A percentile compares a stretch with the other conserved stretches of the same genome.
phyloP scores from a whole-genome alignment of 2,797 vertebrate species.

The Notoglanidium macrostoma region DNA sequence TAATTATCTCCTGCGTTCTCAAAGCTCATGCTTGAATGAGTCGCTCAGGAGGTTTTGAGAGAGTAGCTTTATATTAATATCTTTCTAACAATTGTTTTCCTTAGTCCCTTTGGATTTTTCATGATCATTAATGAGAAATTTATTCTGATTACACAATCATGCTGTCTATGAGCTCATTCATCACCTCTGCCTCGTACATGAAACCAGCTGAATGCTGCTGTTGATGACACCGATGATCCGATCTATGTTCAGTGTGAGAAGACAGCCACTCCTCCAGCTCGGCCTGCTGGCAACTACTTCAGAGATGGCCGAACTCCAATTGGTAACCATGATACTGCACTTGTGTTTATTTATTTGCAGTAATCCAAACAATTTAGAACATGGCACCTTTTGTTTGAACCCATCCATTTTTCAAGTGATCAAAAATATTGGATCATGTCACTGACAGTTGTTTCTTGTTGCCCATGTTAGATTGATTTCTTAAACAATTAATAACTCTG shows the following conservation, averaged over 20 bases:
- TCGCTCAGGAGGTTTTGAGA: not conserved
- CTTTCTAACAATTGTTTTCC: not conserved
- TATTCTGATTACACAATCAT: conserved; percentile 12
- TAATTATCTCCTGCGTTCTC: not conserved
- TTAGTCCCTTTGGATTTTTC: not conserved
- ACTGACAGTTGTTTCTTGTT: not conserved
- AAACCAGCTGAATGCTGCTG: conserved; percentile 65
- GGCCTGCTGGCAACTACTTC: conserved; percentile 72
- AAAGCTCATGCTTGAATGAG: conserved; percentile 4
- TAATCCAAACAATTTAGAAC: not conserved
- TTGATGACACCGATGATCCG: conserved; percentile 58
- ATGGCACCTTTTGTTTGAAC: not conserved
- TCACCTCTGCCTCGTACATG: conserved; percentile 28
- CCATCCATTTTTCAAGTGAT: not conserved
- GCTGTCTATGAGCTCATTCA: not conserved
- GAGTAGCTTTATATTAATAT: not conserved
- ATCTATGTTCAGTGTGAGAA: conserved; percentile 56
- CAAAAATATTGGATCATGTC: not conserved
- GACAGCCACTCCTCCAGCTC: conserved; percentile 42
- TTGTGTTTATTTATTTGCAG: not conserved
- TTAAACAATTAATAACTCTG: not conserved
- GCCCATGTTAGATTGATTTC: not conserved
- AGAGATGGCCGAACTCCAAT: conserved; percentile 75
- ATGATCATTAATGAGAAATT: not conserved
- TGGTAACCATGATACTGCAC: conserved; percentile 58